Evolutionary conservation across 2,797 vertebrate genomes (phyloP).

Genomic region (Ceryle rudis): DNA sequence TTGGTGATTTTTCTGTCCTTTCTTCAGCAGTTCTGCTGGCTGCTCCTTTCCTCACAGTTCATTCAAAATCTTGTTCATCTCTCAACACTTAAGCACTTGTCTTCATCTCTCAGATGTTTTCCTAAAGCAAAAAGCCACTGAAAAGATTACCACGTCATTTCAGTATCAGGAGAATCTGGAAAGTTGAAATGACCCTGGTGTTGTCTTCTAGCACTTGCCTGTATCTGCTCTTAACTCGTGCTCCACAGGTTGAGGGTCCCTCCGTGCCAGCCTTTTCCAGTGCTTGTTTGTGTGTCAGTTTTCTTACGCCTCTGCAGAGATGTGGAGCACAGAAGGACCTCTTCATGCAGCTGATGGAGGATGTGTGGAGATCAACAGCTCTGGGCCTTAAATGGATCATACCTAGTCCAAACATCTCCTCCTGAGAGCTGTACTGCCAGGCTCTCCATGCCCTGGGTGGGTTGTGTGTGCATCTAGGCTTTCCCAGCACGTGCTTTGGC

Average conservation of each 20-base stretch:
- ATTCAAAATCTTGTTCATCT: background rate
- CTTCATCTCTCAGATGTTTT: background rate
- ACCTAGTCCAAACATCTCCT: background rate
- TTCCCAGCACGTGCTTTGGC: background rate
- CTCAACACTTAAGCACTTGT: background rate
- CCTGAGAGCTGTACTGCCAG: background rate
- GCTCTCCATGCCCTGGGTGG: background rate
- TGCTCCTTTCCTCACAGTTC: background rate
- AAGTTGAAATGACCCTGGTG: background rate
- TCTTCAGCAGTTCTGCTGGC: background rate
- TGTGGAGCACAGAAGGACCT: background rate
- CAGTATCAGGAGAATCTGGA: too few species aligned
- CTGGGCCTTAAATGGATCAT: background rate
- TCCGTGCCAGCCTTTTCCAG: background rate
- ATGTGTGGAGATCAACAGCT: background rate
- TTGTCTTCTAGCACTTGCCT: background rate
- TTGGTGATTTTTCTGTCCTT: background rate
- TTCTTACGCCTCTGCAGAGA: fast-evolving
- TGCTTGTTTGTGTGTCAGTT: background rate
- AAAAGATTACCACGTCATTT: background rate
- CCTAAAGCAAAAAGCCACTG: background rate
- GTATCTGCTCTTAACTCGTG: fast-evolving
- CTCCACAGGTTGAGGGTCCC: too few species aligned
- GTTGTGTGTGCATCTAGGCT: background rate
- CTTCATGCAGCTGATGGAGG: background rate